Percentiles rank a stretch among this genome's conserved stretches.
phyloP scores from a whole-genome alignment of 2,797 vertebrate species.

The Argentina silus region DNA sequence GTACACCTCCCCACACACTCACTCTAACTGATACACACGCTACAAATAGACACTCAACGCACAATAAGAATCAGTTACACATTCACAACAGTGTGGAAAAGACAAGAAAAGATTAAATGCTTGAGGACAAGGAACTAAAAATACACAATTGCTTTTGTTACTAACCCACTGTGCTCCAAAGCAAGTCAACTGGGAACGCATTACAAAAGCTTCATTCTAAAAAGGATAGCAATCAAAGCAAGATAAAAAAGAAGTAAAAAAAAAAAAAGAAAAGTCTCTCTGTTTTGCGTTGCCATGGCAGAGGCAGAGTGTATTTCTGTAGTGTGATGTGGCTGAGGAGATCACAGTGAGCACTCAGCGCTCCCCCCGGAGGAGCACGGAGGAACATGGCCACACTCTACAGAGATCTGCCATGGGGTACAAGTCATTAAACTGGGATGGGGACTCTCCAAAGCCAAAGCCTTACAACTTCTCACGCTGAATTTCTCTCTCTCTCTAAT shows the following conservation, averaged over 20 bases:
- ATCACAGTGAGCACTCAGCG: constrained; percentile 38
- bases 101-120: constrained; percentile 31
- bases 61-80: constrained; percentile 11
- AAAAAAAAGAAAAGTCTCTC: constrained; percentile 29
- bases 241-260: neutral
- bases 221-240: constrained; percentile 54
- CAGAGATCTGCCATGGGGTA: neutral
- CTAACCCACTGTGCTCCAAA: constrained; percentile 37
- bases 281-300: constrained; percentile 43
- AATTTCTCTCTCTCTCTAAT: constrained; percentile 3
- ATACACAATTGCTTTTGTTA: constrained; percentile 51
- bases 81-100: constrained; percentile 30
- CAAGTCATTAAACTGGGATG: neutral
- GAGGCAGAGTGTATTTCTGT: constrained; percentile 50
- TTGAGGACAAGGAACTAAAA: constrained; percentile 45
- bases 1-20: constrained; percentile 1
- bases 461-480: neutral
- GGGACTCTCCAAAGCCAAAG: neutral
- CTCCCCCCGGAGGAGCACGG: constrained; percentile 24
- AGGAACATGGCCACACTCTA: constrained; percentile 7
- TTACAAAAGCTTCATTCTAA: constrained; percentile 43
- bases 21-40: constrained; percentile 21
- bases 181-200: constrained; percentile 48
- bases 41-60: constrained; percentile 32
- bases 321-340: constrained; percentile 46